Conservation (phyloP, 2,113 vertebrate species). For the Caracal caracal region DNA sequence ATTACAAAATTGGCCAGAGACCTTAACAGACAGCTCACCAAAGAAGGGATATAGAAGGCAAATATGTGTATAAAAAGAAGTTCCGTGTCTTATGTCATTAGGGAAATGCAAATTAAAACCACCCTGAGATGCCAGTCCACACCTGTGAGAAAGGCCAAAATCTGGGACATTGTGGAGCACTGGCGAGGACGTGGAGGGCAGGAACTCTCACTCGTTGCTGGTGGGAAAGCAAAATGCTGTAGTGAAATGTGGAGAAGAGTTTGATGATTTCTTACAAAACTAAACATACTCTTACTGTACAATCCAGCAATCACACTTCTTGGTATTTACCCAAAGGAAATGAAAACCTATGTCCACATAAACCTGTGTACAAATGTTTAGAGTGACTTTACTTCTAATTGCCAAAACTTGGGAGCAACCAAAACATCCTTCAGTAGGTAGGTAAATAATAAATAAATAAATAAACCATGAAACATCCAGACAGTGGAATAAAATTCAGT, state of each 20-base stretch:
- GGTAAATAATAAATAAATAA: no score
- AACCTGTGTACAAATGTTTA: not conserved
- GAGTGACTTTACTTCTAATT: not conserved
- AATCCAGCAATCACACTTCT: not conserved
- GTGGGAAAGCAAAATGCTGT: no score
- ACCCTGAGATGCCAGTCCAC: not conserved
- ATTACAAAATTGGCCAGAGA: not conserved
- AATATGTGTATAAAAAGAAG: not conserved
- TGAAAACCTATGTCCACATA: not conserved
- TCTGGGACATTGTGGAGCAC: not conserved
- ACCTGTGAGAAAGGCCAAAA: not conserved
- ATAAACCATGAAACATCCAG: not conserved
- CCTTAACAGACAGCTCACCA: not conserved
- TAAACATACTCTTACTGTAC: not conserved
- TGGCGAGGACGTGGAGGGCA: accelerated
- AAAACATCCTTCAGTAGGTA: not conserved
- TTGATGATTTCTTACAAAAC: not conserved
- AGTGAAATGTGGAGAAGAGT: not conserved
- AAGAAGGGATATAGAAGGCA: not conserved
- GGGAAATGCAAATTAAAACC: not conserved
- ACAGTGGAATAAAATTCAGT: not conserved
- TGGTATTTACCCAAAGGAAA: not conserved
- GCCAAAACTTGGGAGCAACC: not conserved
- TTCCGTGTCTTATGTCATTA: not conserved
- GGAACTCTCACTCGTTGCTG: not conserved